These are phyloP conservation scores for Lepidocyrtinus sp. DNA, from an alignment of 2,888 invertebrate species.

Conservation along the genomic window DNA sequence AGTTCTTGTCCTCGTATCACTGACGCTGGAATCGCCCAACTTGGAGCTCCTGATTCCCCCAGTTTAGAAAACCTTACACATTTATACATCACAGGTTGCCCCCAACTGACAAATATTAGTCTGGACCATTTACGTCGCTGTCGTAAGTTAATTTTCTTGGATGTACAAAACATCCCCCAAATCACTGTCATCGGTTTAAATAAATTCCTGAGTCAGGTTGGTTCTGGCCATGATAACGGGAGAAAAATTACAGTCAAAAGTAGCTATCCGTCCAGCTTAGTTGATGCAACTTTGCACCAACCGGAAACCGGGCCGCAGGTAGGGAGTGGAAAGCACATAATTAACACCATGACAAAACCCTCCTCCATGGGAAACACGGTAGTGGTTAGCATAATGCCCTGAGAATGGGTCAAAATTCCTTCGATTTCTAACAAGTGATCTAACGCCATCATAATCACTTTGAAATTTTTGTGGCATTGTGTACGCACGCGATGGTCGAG, in stretches of 20 bases:
- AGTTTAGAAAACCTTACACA: constrained; percentile 79
- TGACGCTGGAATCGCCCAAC: constrained; percentile 91
- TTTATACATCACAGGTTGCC: constrained; percentile 86
- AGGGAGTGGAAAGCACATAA: constrained; percentile 23
- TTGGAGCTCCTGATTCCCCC: constrained; percentile 82
- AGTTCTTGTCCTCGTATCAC: constrained; percentile 89
- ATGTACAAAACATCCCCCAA: constrained; percentile 67
- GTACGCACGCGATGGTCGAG: no score
- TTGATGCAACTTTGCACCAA: constrained; percentile 51
- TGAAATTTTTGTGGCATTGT: no score
- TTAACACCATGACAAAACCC: constrained; percentile 10
- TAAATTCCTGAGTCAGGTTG: constrained; percentile 63
- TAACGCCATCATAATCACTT: no score
- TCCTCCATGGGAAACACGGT: constrained; percentile 45
- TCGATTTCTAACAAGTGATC: constrained; percentile 17
- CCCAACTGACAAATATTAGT: constrained; percentile 85
- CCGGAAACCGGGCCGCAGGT: constrained; percentile 36
- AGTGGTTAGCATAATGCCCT: constrained; percentile 61
- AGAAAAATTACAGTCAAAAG: constrained; percentile 60
- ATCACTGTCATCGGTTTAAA: constrained; percentile 62
- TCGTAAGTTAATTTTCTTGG: constrained; percentile 73
- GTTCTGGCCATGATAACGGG: constrained; percentile 17
- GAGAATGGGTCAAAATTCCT: constrained; percentile 50
- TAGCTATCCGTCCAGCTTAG: constrained; percentile 47
- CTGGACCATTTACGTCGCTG: constrained; percentile 79